Conservation (phyloP, 2,888 invertebrate genomes). For the Trichopria drosophilae region DNA sequence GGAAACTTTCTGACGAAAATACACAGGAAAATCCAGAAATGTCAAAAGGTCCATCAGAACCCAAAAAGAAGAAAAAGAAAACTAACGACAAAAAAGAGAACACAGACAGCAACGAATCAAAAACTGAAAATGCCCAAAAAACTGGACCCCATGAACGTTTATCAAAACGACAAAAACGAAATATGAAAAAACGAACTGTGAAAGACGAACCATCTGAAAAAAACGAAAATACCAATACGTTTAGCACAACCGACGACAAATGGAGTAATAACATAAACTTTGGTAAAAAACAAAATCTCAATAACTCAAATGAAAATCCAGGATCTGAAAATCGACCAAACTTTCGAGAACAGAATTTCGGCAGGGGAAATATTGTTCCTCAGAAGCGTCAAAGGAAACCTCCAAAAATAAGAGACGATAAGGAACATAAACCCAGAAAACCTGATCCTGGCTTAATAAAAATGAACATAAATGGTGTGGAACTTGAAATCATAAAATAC, state of each 20-base stretch:
- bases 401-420: slow-evolving; percentile 59
- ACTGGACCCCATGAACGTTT: too few species aligned
- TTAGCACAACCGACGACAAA: slow-evolving; percentile 2
- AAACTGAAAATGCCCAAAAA: slow-evolving; percentile 26
- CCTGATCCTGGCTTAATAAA: slow-evolving; percentile 58
- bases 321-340: background rate
- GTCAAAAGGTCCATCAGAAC: slow-evolving; percentile 1
- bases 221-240: background rate
- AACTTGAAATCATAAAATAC: slow-evolving; percentile 65
- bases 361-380: slow-evolving; percentile 24
- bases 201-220: slow-evolving; percentile 30
- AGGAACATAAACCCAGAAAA: slow-evolving; percentile 51
- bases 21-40: background rate
- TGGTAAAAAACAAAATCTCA: background rate
- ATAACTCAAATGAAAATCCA: slow-evolving; percentile 7
- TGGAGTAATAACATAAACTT: slow-evolving; percentile 5
- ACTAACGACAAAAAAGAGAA: too few species aligned
- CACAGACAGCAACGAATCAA: too few species aligned
- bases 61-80: slow-evolving; percentile 35
- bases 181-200: slow-evolving; percentile 44
- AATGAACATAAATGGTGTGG: slow-evolving; percentile 67
- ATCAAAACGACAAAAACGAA: slow-evolving; percentile 50
- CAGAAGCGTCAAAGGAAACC: slow-evolving; percentile 49
- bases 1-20: slow-evolving; percentile 4
- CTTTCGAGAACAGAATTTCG: slow-evolving; percentile 10